A percentile compares a stretch with the other conserved stretches of the same genome.
These are phyloP conservation scores for Melanchra persicariae DNA, from an alignment of 2,888 invertebrate genomes.

Conservation along the genomic window DNA sequence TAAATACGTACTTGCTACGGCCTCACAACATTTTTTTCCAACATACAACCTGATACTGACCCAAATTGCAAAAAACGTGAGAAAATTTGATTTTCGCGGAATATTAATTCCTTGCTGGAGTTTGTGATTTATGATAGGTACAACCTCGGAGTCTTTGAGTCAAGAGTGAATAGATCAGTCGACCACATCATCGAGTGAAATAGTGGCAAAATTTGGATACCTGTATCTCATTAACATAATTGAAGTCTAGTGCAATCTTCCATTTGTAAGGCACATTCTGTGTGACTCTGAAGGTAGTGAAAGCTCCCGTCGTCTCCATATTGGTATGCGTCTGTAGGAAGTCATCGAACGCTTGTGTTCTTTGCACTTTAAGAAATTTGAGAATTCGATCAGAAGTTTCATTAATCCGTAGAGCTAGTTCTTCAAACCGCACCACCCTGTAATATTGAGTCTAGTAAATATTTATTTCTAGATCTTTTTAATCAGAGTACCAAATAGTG, in stretches of 20 bases:
- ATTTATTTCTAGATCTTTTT: neutral
- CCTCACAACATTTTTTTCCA: no score
- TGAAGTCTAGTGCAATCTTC: constrained; percentile 93
- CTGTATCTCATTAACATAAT: constrained; percentile 93
- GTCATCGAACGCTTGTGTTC: constrained; percentile 91
- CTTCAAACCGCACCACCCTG: constrained; percentile 92
- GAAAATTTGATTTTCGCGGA: no score
- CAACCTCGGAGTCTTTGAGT: no score
- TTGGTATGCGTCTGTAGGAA: constrained; percentile 96
- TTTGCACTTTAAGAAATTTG: constrained; percentile 94
- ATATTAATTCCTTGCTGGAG: no score
- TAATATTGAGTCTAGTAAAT: neutral
- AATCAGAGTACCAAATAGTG: no score
- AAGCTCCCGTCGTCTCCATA: constrained; percentile 94
- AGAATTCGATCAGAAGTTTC: constrained; percentile 92
- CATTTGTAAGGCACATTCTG: constrained; percentile 96
- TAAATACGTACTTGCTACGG: no score
- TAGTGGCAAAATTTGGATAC: neutral
- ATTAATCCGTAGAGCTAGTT: constrained; percentile 94
- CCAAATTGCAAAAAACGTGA: no score
- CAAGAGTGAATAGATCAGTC: no score
- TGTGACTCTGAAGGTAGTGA: constrained; percentile 95
- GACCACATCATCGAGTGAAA: neutral
- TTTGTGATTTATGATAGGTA: no score
- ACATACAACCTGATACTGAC: no score